These are phyloP conservation scores for Crematogaster levior DNA, from an alignment of 2,888 invertebrate genomes.

Conservation along the genomic window DNA sequence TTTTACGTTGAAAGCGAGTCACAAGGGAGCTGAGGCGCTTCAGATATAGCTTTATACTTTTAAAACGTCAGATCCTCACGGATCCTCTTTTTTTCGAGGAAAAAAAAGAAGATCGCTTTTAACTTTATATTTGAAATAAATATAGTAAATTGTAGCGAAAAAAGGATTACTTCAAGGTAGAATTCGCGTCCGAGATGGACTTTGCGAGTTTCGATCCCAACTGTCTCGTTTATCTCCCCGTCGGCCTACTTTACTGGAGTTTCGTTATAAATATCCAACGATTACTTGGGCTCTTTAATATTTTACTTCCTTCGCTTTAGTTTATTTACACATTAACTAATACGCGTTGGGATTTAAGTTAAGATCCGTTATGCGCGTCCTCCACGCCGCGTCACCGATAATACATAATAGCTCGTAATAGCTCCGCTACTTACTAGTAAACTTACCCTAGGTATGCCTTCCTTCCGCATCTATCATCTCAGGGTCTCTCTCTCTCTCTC, in stretches of 20 bases:
- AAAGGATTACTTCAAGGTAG: conserved; percentile 3
- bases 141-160: conserved; percentile 11
- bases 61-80: background rate
- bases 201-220: conserved; percentile 30
- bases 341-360: conserved; percentile 81
- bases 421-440: conserved; percentile 79
- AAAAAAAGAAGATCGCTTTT: background rate
- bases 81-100: background rate
- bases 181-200: conserved; percentile 26
- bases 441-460: conserved; percentile 74
- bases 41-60: background rate
- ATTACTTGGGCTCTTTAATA: conserved; percentile 82
- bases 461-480: conserved; percentile 76
- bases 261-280: conserved; percentile 83
- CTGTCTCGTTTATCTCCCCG: conserved; percentile 43
- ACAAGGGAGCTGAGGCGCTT: background rate
- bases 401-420: conserved; percentile 76
- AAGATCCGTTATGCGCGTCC: conserved; percentile 74
- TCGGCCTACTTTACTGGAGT: conserved; percentile 78
- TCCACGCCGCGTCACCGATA: conserved; percentile 73
- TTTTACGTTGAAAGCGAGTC: conserved; percentile 19
- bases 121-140: conserved; percentile 34
- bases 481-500: conserved; percentile 55
- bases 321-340: conserved; percentile 84
- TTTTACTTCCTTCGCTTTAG: conserved; percentile 81